phyloP scores from a whole-genome alignment of 2,797 vertebrate genomes.

The Anguilla marmorata region DNA sequence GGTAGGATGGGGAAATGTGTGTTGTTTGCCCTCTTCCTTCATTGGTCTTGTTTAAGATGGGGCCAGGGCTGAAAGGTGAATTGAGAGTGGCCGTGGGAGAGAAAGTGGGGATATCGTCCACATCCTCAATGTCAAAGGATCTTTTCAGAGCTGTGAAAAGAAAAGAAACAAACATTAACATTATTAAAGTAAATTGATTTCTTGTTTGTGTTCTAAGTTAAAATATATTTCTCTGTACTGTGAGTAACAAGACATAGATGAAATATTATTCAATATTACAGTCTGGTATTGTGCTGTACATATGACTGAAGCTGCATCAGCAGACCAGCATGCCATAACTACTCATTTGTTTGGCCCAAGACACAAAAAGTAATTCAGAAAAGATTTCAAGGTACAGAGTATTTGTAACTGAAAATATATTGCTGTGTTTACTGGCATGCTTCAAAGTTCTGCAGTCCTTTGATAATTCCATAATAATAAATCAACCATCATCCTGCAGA shows the following conservation, averaged over 20 bases:
- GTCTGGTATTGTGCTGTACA: not conserved
- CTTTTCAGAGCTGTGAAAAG: conserved; percentile 78
- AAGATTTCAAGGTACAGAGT: not conserved
- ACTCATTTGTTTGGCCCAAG: not conserved
- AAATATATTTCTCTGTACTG: not conserved
- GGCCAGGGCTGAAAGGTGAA: conserved; percentile 58
- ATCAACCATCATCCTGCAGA: conserved; percentile 37
- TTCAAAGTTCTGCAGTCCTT: conserved; percentile 27
- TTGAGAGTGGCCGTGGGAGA: conserved; percentile 63
- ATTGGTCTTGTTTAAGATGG: conserved; percentile 58
- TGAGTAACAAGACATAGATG: not conserved
- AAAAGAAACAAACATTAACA: conserved; percentile 21
- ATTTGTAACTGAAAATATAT: conserved; percentile 3
- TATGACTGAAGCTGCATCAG: not conserved
- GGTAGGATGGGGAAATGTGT: conserved; percentile 55
- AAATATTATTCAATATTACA: not conserved
- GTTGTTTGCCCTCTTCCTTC: conserved; percentile 51
- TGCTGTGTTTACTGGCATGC: not conserved
- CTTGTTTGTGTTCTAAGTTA: not conserved
- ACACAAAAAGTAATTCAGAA: not conserved
- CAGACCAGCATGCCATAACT: not conserved
- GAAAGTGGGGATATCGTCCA: conserved; percentile 66
- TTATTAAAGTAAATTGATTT: not conserved
- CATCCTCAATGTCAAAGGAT: conserved; percentile 83
- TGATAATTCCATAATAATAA: conserved; percentile 27